Conservation (phyloP, 2,888 invertebrate genomes). For the Rotaria sp. region DNA sequence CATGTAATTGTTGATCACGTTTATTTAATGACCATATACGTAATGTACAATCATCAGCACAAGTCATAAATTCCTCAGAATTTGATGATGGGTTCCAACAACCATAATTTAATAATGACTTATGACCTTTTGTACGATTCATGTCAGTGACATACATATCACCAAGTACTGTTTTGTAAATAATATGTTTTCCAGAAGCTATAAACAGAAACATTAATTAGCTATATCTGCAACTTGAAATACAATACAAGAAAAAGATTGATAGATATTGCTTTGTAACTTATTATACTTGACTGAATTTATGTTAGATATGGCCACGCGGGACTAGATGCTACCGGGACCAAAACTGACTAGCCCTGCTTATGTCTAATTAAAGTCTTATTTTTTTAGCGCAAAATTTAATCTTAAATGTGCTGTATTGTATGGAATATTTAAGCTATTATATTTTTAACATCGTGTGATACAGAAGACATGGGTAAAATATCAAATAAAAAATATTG, state of each 20-base stretch:
- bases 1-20: slow-evolving; percentile 69
- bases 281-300: no score
- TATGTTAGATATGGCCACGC: no score
- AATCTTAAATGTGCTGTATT: no score
- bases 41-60: slow-evolving; percentile 84
- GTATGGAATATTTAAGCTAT: no score
- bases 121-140: slow-evolving; percentile 68
- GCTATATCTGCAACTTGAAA: neutral
- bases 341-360: no score
- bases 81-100: slow-evolving; percentile 83
- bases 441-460: no score
- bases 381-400: no score
- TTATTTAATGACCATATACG: slow-evolving; percentile 79
- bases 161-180: slow-evolving; percentile 58
- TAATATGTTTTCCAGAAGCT: slow-evolving; percentile 21
- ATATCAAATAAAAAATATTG: no score
- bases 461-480: no score
- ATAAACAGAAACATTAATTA: neutral
- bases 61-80: slow-evolving; percentile 81
- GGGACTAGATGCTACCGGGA: no score
- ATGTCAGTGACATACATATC: slow-evolving; percentile 91
- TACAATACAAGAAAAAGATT: neutral
- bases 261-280: no score
- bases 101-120: slow-evolving; percentile 67
- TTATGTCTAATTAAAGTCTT: no score